These are phyloP conservation scores for Cochlearius cochlearius DNA, from an alignment of 2,113 vertebrate genomes.

Conservation along the genomic window DNA sequence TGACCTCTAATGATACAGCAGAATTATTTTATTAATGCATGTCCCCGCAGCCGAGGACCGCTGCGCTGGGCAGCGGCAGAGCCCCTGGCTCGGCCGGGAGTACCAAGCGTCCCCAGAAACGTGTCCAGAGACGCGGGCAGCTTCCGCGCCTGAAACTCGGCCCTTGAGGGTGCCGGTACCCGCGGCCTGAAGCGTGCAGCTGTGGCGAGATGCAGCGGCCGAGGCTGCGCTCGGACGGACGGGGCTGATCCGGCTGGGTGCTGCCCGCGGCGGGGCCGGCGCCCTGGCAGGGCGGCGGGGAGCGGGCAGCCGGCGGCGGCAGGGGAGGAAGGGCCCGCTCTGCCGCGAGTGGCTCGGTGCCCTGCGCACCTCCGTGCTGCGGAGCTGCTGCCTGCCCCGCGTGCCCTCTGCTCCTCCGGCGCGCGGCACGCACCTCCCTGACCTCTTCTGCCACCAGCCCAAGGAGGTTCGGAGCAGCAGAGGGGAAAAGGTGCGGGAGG, in stretches of 20 bases:
- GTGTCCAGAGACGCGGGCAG: background rate
- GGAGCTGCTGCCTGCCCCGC: rapidly evolving
- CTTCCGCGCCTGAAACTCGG: background rate
- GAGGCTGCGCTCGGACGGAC: background rate
- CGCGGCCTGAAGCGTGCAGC: background rate
- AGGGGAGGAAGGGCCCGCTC: background rate
- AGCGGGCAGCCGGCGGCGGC: background rate
- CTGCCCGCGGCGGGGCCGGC: rapidly evolving
- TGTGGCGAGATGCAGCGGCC: rapidly evolving
- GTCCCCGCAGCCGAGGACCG: background rate
- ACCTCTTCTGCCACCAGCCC: background rate
- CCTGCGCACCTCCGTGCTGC: rapidly evolving
- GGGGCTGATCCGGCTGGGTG: background rate
- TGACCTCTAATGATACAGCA: slow-evolving; percentile 57
- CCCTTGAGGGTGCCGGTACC: background rate
- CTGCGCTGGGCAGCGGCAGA: background rate
- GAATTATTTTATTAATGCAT: background rate
- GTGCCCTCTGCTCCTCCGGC: background rate
- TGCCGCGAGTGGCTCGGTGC: rapidly evolving
- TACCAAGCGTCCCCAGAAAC: background rate
- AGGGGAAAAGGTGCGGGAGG: background rate
- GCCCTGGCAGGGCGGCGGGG: background rate
- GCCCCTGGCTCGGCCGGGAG: background rate
- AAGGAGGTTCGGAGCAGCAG: background rate
- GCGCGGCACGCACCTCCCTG: rapidly evolving